Evolutionary conservation across 2,113 vertebrate species (phyloP), one percentile per base, ranked within the genome.

Genomic region (Chamaetylas fuelleborni): DNA sequence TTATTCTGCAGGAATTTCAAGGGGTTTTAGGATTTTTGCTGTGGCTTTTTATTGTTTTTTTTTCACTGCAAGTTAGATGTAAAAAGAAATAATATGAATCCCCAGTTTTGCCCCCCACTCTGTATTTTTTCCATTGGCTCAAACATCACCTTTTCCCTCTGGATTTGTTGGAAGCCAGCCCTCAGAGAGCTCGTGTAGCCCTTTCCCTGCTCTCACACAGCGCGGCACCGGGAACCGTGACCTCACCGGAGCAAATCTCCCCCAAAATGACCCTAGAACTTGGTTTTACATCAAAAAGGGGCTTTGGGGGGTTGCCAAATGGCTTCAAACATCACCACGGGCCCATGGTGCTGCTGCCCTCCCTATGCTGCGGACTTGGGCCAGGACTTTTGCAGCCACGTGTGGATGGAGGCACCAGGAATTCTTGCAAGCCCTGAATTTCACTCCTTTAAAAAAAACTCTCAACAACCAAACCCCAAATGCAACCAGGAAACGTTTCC

Each of bases 1-100:
- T 95, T 93, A 60, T 92, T 85, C 62, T 58, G 31, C 38, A 91
- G 67, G 76, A 76, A 82, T 94, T 84, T 66, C 25, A 42, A 70
- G 73, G 29, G 5, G 17, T 1, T 42, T 89, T 40, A 70, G 50
- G n/a, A 74, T 78, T 91, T 92, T 91, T 81, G 51, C 72, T 43
- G 29, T 7, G 38, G 34, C 6, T 48, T 53, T 57, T 73, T 66
- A 61, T 51, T 70, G 20, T 4, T 58, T 57, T 84, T 69, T 69
- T 69, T 69, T 67, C 14, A 25, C 50, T 42, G 17, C 19, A 22
- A 38, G 14, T 79, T 82, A 20, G 24, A 64, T 34, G 17, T 64
- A 34, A 76, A 78, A 64, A 65, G 65, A 62, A 53, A 58, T 6
- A 51, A 40, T 7, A 65, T 1, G 29, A 79, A 61, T 40, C 33